Percentiles rank a stretch among this genome's conserved stretches.
phyloP scores from a whole-genome alignment of 2,888 invertebrate species.

The Plebejus argus region DNA sequence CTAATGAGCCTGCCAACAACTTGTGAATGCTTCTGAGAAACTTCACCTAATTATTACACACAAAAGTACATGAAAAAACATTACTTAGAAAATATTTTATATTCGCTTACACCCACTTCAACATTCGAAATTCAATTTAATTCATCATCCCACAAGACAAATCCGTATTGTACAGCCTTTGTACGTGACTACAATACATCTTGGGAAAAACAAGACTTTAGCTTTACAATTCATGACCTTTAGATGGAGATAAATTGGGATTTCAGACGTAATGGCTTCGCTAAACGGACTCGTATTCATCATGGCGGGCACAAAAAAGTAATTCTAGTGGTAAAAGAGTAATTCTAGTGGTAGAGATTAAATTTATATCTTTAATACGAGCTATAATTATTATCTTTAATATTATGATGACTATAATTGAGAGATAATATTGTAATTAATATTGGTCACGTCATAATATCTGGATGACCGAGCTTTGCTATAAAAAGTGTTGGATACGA shows the following conservation, averaged over 20 bases:
- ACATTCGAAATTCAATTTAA: neutral
- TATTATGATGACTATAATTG: too few species aligned
- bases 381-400: too few species aligned
- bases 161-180: neutral
- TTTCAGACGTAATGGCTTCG: neutral
- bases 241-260: conserved; percentile 8
- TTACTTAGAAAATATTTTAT: neutral
- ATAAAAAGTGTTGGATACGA: too few species aligned
- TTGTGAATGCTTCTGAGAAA: neutral
- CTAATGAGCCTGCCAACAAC: neutral
- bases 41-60: neutral
- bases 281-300: conserved; percentile 9
- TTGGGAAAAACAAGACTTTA: conserved; percentile 2
- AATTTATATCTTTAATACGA: neutral
- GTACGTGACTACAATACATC: neutral
- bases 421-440: too few species aligned
- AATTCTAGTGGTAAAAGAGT: neutral
- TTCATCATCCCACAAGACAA: neutral
- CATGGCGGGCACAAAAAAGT: neutral
- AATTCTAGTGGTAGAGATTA: neutral
- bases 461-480: too few species aligned
- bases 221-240: conserved; percentile 9
- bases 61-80: too few species aligned
- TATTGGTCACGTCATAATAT: too few species aligned
- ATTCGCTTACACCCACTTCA: neutral